Percentiles rank a stretch among this genome's conserved stretches.
Evolutionary conservation across 2,797 vertebrate species (phyloP).

Genomic region (Periophthalmus magnuspinnatus): DNA sequence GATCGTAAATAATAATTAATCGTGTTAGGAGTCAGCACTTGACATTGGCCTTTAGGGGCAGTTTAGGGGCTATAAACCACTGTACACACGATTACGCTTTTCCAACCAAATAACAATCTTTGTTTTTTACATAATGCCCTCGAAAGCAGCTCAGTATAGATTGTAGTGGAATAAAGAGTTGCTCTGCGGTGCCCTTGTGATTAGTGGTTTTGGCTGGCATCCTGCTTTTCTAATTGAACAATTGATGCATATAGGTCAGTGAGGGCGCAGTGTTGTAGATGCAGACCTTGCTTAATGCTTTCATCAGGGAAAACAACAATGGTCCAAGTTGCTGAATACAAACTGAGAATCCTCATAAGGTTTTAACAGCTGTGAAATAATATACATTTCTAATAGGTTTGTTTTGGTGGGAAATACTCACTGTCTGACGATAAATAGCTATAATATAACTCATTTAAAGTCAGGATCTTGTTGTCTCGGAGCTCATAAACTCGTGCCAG

Average conservation of each 20-base stretch:
- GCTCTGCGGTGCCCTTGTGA: constrained; percentile 17
- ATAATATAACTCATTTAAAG: neutral
- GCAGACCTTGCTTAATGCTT: neutral
- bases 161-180: constrained; percentile 4
- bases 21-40: too few relatives aligned
- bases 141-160: neutral
- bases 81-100: neutral
- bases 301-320: neutral
- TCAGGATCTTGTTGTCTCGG: constrained; percentile 4
- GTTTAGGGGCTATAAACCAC: too few relatives aligned
- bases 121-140: neutral
- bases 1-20: too few relatives aligned
- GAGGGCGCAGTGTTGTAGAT: constrained; percentile 4
- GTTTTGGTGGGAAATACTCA: constrained; percentile 3
- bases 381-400: constrained; percentile 1
- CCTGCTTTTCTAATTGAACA: constrained; percentile 9
- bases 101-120: neutral
- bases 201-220: constrained; percentile 22
- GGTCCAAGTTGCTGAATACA: neutral
- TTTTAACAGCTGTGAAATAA: neutral
- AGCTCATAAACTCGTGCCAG: constrained; percentile 4
- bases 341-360: neutral
- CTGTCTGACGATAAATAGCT: neutral
- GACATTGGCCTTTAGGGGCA: too few relatives aligned
- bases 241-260: constrained; percentile 13